Evolutionary conservation across 1,140 invertebrate species (phyloP), one percentile per base, ranked within the genome.

Genomic region (Brachionus koreanus): DNA sequence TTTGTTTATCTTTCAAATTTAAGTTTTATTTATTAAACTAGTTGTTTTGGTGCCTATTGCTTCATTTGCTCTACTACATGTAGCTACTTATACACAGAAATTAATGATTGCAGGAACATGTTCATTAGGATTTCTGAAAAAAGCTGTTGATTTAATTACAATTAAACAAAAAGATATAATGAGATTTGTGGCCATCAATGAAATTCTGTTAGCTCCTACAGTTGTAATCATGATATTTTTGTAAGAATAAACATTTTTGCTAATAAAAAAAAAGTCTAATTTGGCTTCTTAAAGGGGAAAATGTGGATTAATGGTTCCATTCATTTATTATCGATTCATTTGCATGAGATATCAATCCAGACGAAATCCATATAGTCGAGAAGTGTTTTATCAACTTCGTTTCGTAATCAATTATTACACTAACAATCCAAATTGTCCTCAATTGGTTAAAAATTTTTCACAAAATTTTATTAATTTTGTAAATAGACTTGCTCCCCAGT

Each of bases 271-370:
- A 49, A 63, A 13, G 23, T 25, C 57, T 83, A 86, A 85, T 86
- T 85, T 85, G 29, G 29, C 3, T 85, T 91, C 49, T 37, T 46
- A 29, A 76, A 79, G 76, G 33, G 76, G 76, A 4, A 79, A 92
- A 87, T 93, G 92, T 85, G 93, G 93, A 74, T 87, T 97, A 19
- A 89, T 98, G 83, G 93, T 95, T 42, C 95, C 95, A 43, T 93
- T 98, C 87, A 91, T 97, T 67, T 98, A 98, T 89, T 98, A 97
- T 88, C 94, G 96, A 86, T 98, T 98, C 88, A 89, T 98, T 82
- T 91, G 92, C 57, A 88, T 96, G 85, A 92, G 96, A 67, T 95
- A 98, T 88, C 89, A 92, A 43, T 98, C 95, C 5, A 91, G 94
- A 82, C 92, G 96, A 85, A 98, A 98, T 91, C 95, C 95, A 0